Evolutionary conservation across 2,888 invertebrate species (phyloP).

Genomic region (Leptura quadrifasciata): DNA sequence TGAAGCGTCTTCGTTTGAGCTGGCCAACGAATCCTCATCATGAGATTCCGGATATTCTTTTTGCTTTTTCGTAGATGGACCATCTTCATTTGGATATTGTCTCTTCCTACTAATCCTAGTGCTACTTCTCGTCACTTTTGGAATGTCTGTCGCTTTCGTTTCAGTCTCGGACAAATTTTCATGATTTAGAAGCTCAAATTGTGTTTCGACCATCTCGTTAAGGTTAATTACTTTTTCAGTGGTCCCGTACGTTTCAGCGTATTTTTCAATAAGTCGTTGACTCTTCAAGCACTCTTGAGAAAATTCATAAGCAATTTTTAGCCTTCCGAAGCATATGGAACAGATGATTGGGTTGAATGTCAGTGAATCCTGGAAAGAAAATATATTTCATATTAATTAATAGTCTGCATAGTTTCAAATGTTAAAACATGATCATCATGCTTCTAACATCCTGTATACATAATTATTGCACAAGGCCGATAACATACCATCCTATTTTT

Average conservation of each 20-base stretch:
- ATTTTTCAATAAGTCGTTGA: neutral
- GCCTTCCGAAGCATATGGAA: neutral
- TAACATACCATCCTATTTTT: too few relatives aligned
- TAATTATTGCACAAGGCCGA: too few relatives aligned
- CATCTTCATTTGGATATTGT: neutral
- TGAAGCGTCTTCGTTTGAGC: neutral
- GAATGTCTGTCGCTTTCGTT: neutral
- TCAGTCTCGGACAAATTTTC: neutral
- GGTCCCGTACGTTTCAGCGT: neutral
- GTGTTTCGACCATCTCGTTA: neutral
- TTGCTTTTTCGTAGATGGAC: neutral
- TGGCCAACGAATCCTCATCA: neutral
- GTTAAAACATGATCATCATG: too few relatives aligned
- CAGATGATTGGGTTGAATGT: constrained; percentile 8
- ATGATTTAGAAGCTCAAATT: neutral
- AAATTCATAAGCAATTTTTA: neutral
- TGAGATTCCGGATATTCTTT: neutral
- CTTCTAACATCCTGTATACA: too few relatives aligned
- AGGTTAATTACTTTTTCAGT: neutral
- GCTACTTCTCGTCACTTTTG: neutral
- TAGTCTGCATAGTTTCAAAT: neutral
- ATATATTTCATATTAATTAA: neutral
- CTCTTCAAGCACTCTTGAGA: neutral
- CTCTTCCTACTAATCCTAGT: neutral
- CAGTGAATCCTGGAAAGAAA: neutral